A percentile compares a stretch with the other conserved stretches of the same genome.
Evolutionary conservation across 37 sponge, comb jelly and placozoan species (phyloP).

Genomic region (Cliona cf. orientalis): DNA sequence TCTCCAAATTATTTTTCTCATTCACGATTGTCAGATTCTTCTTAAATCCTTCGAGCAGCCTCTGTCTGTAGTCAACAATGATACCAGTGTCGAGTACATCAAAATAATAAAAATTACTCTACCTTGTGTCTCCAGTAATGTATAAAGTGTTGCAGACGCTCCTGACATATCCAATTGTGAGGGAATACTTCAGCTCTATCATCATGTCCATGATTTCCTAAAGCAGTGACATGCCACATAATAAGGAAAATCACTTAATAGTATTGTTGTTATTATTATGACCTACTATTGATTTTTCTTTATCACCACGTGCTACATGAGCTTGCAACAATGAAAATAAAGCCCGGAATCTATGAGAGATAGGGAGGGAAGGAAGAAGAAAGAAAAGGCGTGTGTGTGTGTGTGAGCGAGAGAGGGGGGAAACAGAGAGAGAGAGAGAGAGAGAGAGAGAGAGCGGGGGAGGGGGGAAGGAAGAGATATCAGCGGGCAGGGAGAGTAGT

Average conservation of each 20-base stretch:
- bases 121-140: slow-evolving; percentile 17
- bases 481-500: not conserved
- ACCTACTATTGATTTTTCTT: not conserved
- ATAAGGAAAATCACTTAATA: not conserved
- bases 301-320: slow-evolving; percentile 11
- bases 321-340: not conserved
- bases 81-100: too few relatives aligned
- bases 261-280: slow-evolving; percentile 2
- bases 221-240: not conserved
- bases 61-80: too few relatives aligned
- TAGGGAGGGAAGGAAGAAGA: not conserved
- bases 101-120: too few relatives aligned
- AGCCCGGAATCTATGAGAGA: not conserved
- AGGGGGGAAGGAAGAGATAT: not conserved
- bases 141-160: slow-evolving; percentile 11
- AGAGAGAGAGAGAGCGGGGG: not conserved
- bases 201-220: slow-evolving; percentile 37
- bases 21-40: too few relatives aligned
- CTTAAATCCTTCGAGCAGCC: too few relatives aligned
- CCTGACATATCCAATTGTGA: slow-evolving; percentile 25
- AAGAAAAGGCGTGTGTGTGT: not conserved
- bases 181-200: slow-evolving; percentile 1
- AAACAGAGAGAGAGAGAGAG: not conserved
- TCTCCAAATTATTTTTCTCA: too few relatives aligned
- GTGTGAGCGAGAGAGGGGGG: not conserved